Evolutionary conservation across 2,113 vertebrate genomes (phyloP), one percentile per base, ranked within the genome.

Genomic region (Ivindomyrus marchei): DNA sequence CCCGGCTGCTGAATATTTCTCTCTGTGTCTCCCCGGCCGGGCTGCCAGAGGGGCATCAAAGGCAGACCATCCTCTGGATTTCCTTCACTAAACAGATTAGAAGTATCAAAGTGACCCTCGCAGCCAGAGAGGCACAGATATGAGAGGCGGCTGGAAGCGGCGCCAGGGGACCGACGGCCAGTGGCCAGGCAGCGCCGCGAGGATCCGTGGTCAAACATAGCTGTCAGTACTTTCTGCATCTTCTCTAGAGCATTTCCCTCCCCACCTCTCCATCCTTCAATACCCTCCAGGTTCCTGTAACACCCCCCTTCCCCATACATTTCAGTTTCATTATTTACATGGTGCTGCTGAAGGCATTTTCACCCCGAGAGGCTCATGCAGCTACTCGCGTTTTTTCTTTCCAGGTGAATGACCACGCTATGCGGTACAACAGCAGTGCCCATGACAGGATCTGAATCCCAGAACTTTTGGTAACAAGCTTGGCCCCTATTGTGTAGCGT

Each of bases 81-180:
- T 66, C 58, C 62, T 17, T 46, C 66, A 52, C 62, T 89, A 89
- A 89, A 80, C 88, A 89, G 88, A 80, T 89, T 80, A 19, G 46
- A 15, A 39, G 31, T 80, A 89, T 89, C 88, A 66, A 89, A 89
- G 88, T 13, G 42, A 9, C n/a, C 45, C 46, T 42, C 9, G 3
- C 21, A 39, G 10, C 24, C n/a, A 13, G n/a, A 19, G 15, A 50
- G 39, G 46, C 36, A 39, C 24, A 2, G 46, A 86, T 42, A 50
- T 80, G 66, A 89, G 46, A 15, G 45, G 46, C 84, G 6, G n/a
- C 42, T 19, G 58, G 42, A 21, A 24, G 42, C 3, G 15, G 24
- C 0, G n/a, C 45, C 45, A n/a, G 11, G n/a, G 27, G 62, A 36
- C 45, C 1, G 5, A 17, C 27, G 3, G 17, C 58, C 11, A 10